These are phyloP conservation scores for Pachyseris speciosa DNA, from an alignment of 64 coral and sea anemone genomes.

Conservation along the genomic window DNA sequence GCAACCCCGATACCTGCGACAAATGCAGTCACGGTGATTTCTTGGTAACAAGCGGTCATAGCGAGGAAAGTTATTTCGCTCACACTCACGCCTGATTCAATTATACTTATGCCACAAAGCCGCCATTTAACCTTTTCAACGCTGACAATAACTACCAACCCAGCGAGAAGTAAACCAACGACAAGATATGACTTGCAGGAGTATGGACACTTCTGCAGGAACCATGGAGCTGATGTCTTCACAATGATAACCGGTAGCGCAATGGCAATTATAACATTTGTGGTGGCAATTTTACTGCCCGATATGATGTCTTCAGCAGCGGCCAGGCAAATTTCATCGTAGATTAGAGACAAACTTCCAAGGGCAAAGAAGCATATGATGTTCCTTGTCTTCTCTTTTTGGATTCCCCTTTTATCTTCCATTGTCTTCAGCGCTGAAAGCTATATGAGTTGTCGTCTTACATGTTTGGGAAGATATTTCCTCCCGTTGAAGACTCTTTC, in stretches of 20 bases:
- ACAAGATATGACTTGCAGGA: slow-evolving; percentile 29
- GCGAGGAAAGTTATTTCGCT: slow-evolving; percentile 74
- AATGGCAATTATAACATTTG: slow-evolving; percentile 68
- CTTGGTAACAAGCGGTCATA: slow-evolving; percentile 55
- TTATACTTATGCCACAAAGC: slow-evolving; percentile 52
- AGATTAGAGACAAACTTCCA: slow-evolving; percentile 56
- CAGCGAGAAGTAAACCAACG: slow-evolving; percentile 34
- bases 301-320: slow-evolving; percentile 68
- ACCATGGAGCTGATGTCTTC: slow-evolving; percentile 62
- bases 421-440: not conserved
- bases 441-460: not conserved
- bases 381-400: slow-evolving; percentile 40
- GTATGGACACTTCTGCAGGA: slow-evolving; percentile 58
- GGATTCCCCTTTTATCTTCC: not conserved
- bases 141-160: slow-evolving; percentile 49
- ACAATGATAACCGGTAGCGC: slow-evolving; percentile 56
- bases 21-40: slow-evolving; percentile 69
- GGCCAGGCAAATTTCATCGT: slow-evolving; percentile 61
- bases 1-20: slow-evolving; percentile 70
- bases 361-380: slow-evolving; percentile 52
- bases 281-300: slow-evolving; percentile 61
- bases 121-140: slow-evolving; percentile 39
- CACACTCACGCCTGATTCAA: slow-evolving; percentile 50
- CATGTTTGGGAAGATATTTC: too few species aligned
- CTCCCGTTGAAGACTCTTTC: too few species aligned